Percentiles rank a stretch among this genome's conserved stretches.
These are phyloP conservation scores for Promerops cafer DNA, from an alignment of 2,113 vertebrate species.

Conservation along the genomic window DNA sequence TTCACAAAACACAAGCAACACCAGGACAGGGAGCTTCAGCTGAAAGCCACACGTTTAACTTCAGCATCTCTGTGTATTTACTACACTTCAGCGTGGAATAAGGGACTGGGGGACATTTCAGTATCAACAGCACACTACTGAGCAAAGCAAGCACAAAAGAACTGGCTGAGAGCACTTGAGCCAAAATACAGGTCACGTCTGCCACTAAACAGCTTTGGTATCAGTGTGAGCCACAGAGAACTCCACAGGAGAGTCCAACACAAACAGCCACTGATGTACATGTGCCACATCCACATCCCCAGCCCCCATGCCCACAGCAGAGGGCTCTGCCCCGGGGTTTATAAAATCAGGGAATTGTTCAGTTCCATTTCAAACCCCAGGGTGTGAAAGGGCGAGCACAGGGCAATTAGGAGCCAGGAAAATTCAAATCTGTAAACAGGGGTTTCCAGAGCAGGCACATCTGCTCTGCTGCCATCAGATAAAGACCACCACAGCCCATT, in stretches of 20 bases:
- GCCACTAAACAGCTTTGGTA: background rate
- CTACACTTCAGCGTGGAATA: background rate
- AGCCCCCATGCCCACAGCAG: background rate
- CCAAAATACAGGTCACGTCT: background rate
- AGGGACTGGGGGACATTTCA: background rate
- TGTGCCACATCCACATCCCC: background rate
- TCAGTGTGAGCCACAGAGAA: background rate
- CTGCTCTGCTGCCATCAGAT: background rate
- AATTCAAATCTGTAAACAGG: background rate
- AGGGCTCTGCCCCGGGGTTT: background rate
- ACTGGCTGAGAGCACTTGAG: background rate
- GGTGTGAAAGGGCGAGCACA: background rate
- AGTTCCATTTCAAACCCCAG: background rate
- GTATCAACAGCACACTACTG: fast-evolving
- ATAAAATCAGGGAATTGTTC: background rate
- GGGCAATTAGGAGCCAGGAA: background rate
- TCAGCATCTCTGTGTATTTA: background rate
- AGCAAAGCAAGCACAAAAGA: background rate
- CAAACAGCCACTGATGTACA: background rate
- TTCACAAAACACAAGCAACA: background rate
- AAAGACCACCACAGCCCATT: constrained; percentile 27
- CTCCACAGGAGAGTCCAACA: background rate
- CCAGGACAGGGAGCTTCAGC: background rate
- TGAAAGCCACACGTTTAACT: background rate
- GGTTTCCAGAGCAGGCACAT: background rate